Evolutionary conservation across 2,797 vertebrate species (phyloP).

Genomic region (Molothrus aeneus): DNA sequence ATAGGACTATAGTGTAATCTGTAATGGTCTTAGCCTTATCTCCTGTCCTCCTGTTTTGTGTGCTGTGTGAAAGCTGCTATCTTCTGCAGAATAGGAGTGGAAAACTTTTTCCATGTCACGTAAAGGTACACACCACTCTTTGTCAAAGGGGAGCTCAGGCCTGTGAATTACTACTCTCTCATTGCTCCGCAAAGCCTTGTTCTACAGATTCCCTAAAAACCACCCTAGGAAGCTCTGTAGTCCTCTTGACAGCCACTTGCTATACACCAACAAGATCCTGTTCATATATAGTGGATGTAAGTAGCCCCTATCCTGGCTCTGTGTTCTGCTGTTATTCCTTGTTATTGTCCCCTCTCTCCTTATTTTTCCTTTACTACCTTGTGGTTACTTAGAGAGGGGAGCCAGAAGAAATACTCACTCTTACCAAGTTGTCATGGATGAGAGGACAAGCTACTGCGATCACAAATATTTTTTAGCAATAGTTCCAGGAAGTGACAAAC

Average conservation of each 20-base stretch:
- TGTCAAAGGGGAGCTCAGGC: neutral
- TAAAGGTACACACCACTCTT: neutral
- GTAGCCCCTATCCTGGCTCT: neutral
- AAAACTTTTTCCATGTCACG: neutral
- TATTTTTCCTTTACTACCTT: neutral
- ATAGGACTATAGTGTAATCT: neutral
- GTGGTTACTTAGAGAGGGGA: neutral
- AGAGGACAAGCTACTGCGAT: neutral
- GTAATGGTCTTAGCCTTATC: neutral
- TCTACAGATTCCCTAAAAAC: neutral
- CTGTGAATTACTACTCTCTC: neutral
- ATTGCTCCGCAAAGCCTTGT: neutral
- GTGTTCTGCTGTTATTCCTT: neutral
- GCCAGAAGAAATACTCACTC: neutral
- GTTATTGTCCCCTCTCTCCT: neutral
- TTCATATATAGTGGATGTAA: neutral
- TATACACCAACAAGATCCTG: neutral
- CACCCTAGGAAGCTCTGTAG: neutral
- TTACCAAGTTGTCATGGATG: neutral
- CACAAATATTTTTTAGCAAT: neutral
- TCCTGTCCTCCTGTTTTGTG: fast-evolving
- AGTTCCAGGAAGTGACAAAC: neutral
- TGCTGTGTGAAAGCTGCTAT: neutral
- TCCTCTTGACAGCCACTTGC: neutral
- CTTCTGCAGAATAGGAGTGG: neutral